These are phyloP conservation scores for Anolis apletophallus DNA, from an alignment of 2,797 vertebrate species.

Conservation along the genomic window DNA sequence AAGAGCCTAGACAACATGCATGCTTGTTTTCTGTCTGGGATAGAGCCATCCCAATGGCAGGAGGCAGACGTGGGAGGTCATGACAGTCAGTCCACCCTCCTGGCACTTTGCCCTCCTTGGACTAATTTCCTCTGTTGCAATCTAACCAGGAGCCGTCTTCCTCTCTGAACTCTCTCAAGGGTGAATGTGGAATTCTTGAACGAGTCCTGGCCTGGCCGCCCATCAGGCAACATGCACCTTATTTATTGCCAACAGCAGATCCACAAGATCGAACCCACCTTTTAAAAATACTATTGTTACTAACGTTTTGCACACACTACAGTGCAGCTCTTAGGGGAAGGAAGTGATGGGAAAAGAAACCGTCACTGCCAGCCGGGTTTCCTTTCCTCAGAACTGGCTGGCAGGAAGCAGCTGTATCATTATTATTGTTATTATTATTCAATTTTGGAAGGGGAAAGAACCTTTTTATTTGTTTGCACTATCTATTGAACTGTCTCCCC, in stretches of 20 bases:
- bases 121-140: no score
- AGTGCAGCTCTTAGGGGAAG: not conserved
- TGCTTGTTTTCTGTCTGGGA: no score
- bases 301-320: conserved; percentile 13
- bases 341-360: conserved; percentile 21
- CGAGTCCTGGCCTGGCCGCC: conserved; percentile 39
- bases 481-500: conserved; percentile 31
- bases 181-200: conserved; percentile 41
- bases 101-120: not conserved
- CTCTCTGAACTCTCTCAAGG: not conserved
- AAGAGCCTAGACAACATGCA: no score
- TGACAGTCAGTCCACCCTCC: no score
- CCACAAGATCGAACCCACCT: conserved; percentile 28
- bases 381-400: conserved; percentile 37
- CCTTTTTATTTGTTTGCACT: conserved; percentile 59
- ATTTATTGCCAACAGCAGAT: conserved; percentile 50
- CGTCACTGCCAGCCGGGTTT: not conserved
- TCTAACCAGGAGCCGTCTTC: not conserved
- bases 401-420: conserved; percentile 54
- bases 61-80: no score
- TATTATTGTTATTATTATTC: conserved; percentile 37
- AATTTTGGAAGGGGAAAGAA: conserved; percentile 45
- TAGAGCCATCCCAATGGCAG: not conserved
- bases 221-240: conserved; percentile 60
- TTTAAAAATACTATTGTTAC: not conserved